These are phyloP conservation scores for Tyrannus savana DNA, from an alignment of 2,113 vertebrate genomes.

Conservation along the genomic window DNA sequence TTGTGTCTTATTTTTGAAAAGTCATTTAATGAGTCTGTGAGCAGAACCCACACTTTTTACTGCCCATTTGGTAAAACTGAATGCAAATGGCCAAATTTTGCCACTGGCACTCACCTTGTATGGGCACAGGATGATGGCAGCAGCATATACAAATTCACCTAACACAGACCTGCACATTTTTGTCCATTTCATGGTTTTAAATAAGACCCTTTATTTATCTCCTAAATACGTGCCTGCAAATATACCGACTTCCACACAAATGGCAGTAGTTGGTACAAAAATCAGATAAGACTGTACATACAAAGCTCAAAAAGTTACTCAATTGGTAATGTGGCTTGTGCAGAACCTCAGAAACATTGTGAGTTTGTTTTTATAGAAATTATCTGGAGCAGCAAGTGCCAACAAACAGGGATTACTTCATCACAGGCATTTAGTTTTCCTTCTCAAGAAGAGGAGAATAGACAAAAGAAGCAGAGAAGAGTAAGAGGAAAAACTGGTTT, in stretches of 20 bases:
- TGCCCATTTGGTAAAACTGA: not conserved
- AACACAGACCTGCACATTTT: not conserved
- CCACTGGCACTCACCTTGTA: not conserved
- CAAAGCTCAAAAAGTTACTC: not conserved
- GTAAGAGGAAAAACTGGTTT: slow-evolving; percentile 73
- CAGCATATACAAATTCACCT: not conserved
- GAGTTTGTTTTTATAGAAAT: slow-evolving; percentile 43
- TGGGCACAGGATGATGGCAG: not conserved
- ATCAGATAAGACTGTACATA: rapidly evolving
- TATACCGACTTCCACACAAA: not conserved
- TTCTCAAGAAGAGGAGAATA: not conserved
- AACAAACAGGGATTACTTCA: slow-evolving; percentile 54
- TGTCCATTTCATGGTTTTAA: not conserved
- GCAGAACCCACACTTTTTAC: not conserved
- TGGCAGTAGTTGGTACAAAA: not conserved
- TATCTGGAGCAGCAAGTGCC: slow-evolving; percentile 47
- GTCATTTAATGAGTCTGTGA: not conserved
- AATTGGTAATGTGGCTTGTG: not conserved
- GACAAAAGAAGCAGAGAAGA: not conserved
- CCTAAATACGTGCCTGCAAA: not conserved
- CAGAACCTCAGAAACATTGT: not conserved
- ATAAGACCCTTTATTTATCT: not conserved
- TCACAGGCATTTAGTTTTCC: slow-evolving; percentile 16
- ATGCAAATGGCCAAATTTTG: not conserved
- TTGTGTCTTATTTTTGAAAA: slow-evolving; percentile 18